Conservation (phyloP, 2,797 vertebrate genomes). For the Enteromius viviparus region DNA sequence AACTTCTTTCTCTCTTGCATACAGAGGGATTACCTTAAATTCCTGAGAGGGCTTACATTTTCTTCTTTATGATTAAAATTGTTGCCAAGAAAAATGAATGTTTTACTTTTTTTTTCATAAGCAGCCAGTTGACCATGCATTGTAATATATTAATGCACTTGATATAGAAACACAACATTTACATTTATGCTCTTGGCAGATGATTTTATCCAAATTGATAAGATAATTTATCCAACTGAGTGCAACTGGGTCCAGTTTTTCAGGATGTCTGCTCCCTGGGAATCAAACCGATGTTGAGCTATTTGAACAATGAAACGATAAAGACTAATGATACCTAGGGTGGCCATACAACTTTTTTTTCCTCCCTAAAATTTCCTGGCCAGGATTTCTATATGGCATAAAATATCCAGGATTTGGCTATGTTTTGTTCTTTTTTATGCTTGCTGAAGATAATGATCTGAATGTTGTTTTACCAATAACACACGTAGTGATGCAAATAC, state of each 20-base stretch:
- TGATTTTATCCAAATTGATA: not conserved
- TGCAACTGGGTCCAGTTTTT: not conserved
- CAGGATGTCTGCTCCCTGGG: not conserved
- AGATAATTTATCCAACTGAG: not conserved
- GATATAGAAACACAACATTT: slow-evolving; percentile 5
- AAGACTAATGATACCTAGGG: not conserved
- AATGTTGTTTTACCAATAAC: too few relatives aligned
- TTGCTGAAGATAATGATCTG: too few relatives aligned
- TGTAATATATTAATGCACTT: not conserved
- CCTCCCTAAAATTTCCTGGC: too few relatives aligned
- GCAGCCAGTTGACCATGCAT: not conserved
- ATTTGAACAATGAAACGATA: not conserved
- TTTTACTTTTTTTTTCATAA: not conserved
- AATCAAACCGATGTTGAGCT: slow-evolving; percentile 12
- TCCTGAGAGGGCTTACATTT: not conserved
- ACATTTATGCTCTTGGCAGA: not conserved
- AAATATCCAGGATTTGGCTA: too few relatives aligned
- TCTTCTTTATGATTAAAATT: not conserved
- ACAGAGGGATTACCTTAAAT: not conserved
- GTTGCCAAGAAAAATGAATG: not conserved
- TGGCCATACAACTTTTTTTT: too few relatives aligned
- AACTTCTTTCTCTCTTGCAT: not conserved
- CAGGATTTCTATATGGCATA: too few relatives aligned
- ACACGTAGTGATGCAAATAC: not conserved
- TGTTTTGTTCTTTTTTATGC: too few relatives aligned